Evolutionary conservation across 2,113 vertebrate species (phyloP).

Genomic region (Vireo altiloquus): DNA sequence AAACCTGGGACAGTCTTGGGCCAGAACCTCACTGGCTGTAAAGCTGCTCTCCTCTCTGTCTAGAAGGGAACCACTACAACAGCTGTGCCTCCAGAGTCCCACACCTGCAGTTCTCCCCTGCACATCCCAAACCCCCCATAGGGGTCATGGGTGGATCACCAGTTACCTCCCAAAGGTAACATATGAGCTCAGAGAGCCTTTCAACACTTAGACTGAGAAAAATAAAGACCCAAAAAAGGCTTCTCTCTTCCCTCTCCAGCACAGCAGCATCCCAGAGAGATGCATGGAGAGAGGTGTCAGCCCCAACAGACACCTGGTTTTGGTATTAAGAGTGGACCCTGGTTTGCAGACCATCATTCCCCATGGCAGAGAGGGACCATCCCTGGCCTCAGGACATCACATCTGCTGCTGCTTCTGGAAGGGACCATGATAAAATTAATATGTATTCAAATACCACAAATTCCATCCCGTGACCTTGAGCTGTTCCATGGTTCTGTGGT

Average conservation of each 20-base stretch:
- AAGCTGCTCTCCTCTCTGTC: neutral
- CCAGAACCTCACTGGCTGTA: neutral
- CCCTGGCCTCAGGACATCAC: neutral
- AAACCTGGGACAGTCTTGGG: neutral
- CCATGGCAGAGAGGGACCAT: neutral
- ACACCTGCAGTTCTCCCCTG: neutral
- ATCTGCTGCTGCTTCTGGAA: neutral
- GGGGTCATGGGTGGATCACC: neutral
- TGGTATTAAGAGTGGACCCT: accelerated
- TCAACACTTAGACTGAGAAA: neutral
- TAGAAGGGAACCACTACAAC: accelerated
- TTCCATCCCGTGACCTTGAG: neutral
- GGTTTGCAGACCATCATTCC: neutral
- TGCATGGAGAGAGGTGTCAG: accelerated
- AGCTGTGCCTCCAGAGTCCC: neutral
- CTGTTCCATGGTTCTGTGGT: accelerated
- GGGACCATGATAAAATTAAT: neutral
- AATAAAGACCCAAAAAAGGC: neutral
- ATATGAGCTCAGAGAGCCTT: neutral
- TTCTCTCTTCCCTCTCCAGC: neutral
- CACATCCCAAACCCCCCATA: neutral
- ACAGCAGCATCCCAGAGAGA: neutral
- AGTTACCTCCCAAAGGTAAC: neutral
- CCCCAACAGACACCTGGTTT: neutral
- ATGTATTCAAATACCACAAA: neutral